Evolutionary conservation across 2,888 invertebrate genomes (phyloP), one percentile per base, ranked within the genome.

Genomic region (Scaptomyza parva): DNA sequence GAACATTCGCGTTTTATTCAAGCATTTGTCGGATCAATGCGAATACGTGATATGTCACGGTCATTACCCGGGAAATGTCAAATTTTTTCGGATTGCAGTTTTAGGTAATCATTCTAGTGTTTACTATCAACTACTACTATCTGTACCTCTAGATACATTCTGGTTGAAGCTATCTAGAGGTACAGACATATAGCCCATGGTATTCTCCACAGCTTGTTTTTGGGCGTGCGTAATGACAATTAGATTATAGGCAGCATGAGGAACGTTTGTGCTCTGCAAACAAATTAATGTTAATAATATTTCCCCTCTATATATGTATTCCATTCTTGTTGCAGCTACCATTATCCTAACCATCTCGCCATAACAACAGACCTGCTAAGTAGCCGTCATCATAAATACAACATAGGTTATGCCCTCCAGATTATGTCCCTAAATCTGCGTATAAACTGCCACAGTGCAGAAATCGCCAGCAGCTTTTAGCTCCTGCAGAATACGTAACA

Each of bases 191-290:
- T 79, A 85, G 8, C 89, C 89, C 59, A 78, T 76, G 18, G 90
- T 89, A 30, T 62, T 84, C 1, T 88, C 44, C 22, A 71, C 66
- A 0, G 78, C 71, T 1, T 76, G 76, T 50, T 72, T 77, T 50
- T 89, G 89, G 0, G 86, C 67, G 2, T 87, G 78, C 5, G 75
- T 65, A n/a, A 88, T 79, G 3, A 89, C 70, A 24, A 82, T 72
- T 0, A 85, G 85, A 4, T 67, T 81, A 33, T 84, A 89, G 0
- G 85, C 80, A 12, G 83, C 77, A 14, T 70, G 50, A 12, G 65
- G 52, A 3, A 89, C 62, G 22, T 65, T 57, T 11, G 63, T 58
- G 55, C 90, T 89, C 89, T 90, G 35, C 1, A 60, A 24, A 40
- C 11, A 8, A 44, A 12, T 8, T 8, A 11, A 2, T 3, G 5